These are phyloP conservation scores for Tinea semifulvella DNA, from an alignment of 2,888 invertebrate species.

Conservation along the genomic window DNA sequence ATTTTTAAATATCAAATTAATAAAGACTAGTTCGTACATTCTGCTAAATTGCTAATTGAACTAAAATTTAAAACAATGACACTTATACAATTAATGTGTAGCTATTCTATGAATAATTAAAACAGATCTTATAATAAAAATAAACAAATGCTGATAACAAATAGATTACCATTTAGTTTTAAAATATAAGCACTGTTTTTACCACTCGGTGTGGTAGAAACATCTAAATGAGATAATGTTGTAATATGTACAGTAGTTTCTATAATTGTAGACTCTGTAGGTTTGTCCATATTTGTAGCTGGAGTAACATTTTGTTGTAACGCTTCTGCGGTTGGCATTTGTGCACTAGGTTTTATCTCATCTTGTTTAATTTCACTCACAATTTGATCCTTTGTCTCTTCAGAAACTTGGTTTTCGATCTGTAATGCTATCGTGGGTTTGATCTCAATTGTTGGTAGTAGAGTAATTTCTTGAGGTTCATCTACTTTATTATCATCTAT, in stretches of 20 bases:
- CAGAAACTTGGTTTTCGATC: slow-evolving; percentile 10
- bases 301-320: slow-evolving; percentile 39
- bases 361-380: background rate
- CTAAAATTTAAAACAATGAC: no score
- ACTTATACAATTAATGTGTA: no score
- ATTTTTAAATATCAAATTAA: no score
- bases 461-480: background rate
- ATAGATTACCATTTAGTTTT: background rate
- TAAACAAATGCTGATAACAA: background rate
- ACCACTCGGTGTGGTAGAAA: slow-evolving; percentile 13
- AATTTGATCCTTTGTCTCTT: background rate
- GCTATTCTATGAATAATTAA: no score
- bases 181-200: slow-evolving; percentile 10
- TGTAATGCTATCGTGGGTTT: background rate
- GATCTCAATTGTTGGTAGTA: background rate
- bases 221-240: slow-evolving; percentile 12
- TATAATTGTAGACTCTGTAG: slow-evolving; percentile 25
- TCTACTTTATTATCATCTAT: background rate
- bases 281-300: slow-evolving; percentile 24
- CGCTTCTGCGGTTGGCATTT: slow-evolving; percentile 40
- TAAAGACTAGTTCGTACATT: no score
- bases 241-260: slow-evolving; percentile 17
- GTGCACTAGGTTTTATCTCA: slow-evolving; percentile 25
- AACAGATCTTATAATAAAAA: background rate
- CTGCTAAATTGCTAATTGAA: no score